Base-by-base conservation (phyloP, 2,797 vertebrate genomes). In the Dermochelys coriacea region DNA sequence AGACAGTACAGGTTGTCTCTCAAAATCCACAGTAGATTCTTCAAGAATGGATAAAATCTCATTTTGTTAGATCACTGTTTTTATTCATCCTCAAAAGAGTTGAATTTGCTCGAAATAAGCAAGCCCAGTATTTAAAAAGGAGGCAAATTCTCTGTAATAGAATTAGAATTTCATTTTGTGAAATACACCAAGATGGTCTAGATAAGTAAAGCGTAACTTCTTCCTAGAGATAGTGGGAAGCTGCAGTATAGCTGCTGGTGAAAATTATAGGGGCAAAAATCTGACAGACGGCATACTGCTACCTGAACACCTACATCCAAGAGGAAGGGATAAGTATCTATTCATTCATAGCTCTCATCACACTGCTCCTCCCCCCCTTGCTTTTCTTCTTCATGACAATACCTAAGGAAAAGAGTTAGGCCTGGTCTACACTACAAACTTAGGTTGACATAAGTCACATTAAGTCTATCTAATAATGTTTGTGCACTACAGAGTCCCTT, bases 101-200 rank as follows among this genome's bases (percentile, higher is more conserved):
- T 47, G 41, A 47, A 47, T 75, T 88, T 37, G 75, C 51, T 12
- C 14, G 50, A 77, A 86, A 59, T 91, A 85, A 23, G 25, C 41
- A 88, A 5, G 88, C 31, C 3, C 6, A 68, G 10, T 19, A 68
- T 21, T 81, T 55, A 3, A 25, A 50, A 71, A n/a, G 0, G 0
- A 93, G 9, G 64, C 85, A 68, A 86, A 4, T 37, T 59, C 77
- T 64, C 51, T 79, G 47, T 18, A 86, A 84, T 0, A 27, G 12
- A 75, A n/a, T 64, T n/a, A 64, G 16, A n/a, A n/a, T n/a, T n/a
- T n/a, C 61, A 34, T 64, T 64, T 64, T 64, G 16, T 64, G 61
- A 64, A 64, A 64, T 64, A 19, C 18, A 64, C 31, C 6, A 68
- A 68, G n/a, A 37, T 68, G 64, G n/a, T n/a, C 64, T 12, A 71